Evolutionary conservation across 2,797 vertebrate species (phyloP).

Genomic region (Fundulus diaphanus): DNA sequence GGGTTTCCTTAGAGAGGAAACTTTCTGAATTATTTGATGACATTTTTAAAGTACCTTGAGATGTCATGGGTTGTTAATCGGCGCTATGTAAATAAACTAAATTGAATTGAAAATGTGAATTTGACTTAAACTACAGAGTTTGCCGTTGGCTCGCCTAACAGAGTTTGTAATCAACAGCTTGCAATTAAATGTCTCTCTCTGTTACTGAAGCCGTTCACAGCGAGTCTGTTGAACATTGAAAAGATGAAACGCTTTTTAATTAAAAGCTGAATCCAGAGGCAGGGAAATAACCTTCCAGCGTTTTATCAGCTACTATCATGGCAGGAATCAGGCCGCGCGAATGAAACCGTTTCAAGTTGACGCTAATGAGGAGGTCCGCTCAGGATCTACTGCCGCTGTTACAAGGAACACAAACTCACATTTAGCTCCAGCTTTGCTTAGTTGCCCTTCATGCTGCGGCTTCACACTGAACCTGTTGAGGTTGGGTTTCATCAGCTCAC

Average conservation of each 20-base stretch:
- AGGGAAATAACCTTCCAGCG: background rate
- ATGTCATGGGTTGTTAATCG: too few species aligned
- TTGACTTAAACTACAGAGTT: too few species aligned
- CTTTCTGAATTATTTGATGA: too few species aligned
- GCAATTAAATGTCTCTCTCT: background rate
- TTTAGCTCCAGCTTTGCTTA: background rate
- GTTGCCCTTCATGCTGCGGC: background rate
- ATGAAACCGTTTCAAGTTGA: background rate
- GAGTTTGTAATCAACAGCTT: background rate
- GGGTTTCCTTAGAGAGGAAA: too few species aligned
- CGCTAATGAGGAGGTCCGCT: background rate
- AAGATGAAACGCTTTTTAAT: slow-evolving; percentile 1
- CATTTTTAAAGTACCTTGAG: too few species aligned
- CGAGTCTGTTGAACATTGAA: background rate
- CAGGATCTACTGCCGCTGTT: background rate
- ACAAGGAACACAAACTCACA: background rate
- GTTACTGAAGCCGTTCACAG: slow-evolving; percentile 1
- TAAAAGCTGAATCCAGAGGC: background rate
- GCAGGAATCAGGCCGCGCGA: background rate
- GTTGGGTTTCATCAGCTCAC: background rate
- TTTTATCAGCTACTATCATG: background rate
- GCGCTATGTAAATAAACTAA: too few species aligned
- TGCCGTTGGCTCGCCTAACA: too few species aligned
- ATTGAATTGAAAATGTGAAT: too few species aligned
- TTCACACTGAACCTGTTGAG: background rate